These are phyloP conservation scores for Aldrovandia affinis DNA, from an alignment of 2,797 vertebrate species.

Conservation along the genomic window DNA sequence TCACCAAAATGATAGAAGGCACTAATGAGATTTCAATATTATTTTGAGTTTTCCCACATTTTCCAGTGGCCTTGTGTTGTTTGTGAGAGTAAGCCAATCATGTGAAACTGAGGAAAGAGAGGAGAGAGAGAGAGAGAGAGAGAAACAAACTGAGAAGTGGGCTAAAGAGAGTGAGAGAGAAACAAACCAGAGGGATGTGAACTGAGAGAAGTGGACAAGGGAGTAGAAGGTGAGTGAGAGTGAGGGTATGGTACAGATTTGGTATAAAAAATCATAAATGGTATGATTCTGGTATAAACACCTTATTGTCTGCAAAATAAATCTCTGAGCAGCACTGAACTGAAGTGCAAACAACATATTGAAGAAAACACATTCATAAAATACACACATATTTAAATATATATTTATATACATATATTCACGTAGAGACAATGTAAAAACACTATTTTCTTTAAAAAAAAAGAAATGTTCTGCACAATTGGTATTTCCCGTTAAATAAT, in stretches of 20 bases:
- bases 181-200: not conserved
- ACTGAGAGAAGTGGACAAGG: not conserved
- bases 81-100: not conserved
- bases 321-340: not conserved
- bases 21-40: not conserved
- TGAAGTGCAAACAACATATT: not conserved
- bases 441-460: slow-evolving; percentile 83
- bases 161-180: not conserved
- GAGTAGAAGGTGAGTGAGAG: not conserved
- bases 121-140: not conserved
- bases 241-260: not conserved
- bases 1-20: not conserved
- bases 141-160: not conserved
- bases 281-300: too few relatives aligned
- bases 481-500: slow-evolving; percentile 87
- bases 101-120: not conserved
- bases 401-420: slow-evolving; percentile 78
- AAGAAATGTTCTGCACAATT: slow-evolving; percentile 86
- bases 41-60: not conserved
- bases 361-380: slow-evolving; percentile 23
- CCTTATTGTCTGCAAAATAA: not conserved
- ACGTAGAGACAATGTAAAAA: slow-evolving; percentile 74
- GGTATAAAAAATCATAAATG: too few relatives aligned
- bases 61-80: not conserved
- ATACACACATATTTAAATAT: slow-evolving; percentile 72